Base-by-base conservation (phyloP, 2,888 invertebrate species). In the Melinaea marsaeus region DNA sequence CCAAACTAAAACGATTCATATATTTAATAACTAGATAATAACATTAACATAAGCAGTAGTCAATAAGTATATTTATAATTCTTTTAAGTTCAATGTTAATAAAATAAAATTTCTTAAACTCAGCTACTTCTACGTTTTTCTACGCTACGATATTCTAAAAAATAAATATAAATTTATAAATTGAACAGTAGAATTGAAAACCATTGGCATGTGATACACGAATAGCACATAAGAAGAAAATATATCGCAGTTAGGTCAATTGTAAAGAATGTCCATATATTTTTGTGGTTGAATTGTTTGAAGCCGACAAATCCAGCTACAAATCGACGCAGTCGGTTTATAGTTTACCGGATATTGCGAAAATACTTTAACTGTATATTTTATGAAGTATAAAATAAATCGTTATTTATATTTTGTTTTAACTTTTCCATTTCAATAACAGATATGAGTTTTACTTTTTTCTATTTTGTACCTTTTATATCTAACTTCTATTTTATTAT, bases 331-430 rank as follows among this genome's bases (percentile, higher is more conserved):
- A n/a, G 22, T n/a, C 59, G 55, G 54, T 60, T 69, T 62, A 63
- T 60, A 63, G 60, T 64, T 58, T 32, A 62, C 58, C 61, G 60
- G 62, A 65, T 66, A 69, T 69, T 69, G 68, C 59, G 57, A 58
- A 59, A 57, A 57, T 55, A 56, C 55, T 60, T 57, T 34, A 58
- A 62, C 51, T 45, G 59, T 62, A 60, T 58, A 66, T 68, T 68
- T 68, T 57, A 63, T 57, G 46, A 47, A 55, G 60, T 62, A 58
- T 64, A 64, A 62, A 46, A 59, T 60, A 60, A 55, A 62, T 32
- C 60, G 62, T 62, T 47, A 61, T 65, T 62, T 67, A 62, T 67
- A 67, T 62, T 57, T 60, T 54, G 42, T 7, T 42, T 42, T 42
- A 42, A 42, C 11, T 32, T 51, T 51, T 22, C 51, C 3, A 32